Base-by-base conservation (phyloP, 2,888 invertebrate species). In the Abrostola tripartita region DNA sequence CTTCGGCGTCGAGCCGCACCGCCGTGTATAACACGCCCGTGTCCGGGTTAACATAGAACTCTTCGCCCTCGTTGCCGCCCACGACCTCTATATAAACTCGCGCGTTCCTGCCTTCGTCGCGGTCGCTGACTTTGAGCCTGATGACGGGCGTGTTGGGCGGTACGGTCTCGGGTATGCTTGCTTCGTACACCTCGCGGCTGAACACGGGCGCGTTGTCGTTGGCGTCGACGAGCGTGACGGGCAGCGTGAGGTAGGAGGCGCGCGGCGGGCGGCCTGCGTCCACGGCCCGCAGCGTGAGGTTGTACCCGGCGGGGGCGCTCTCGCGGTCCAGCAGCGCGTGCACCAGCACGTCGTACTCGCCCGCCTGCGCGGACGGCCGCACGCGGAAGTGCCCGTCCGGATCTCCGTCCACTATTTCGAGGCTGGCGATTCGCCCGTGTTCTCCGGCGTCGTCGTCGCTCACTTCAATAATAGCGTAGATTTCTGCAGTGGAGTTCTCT, bases 1-100 rank as follows among this genome's bases (percentile, higher is more conserved):
- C 95, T 92, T 99, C 99, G 0, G 98, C 98, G 88, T 99, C 99
- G 36, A 99, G 94, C 42, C 94, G 90, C 40, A 97, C 96, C 11
- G 97, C 97, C 0, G 98, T 98, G 86, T 98, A 98, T 0, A 99
- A 90, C 95, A 99, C 97, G 1, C 99, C 99, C 0, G 98, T 98
- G 76, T 97, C 97, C 0, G 97, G 96, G 88, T 99, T 98, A 9
- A 99, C 96, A 74, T 96, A 95, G 88, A 99, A 99, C 85, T 98
- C 97, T 0, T 97, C 97, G 6, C 97, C 97, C 86, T 98, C 97
- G 89, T 99, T 98, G 5, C 99, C 99, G 4, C 98, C 98, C 4
- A 98, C 98, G 59, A 99, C 98, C 91, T 97, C 97, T 69, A 99
- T 96, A 81, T 96, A 96, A 0, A 99, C 97, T 83, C 97, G 96